phyloP scores from a whole-genome alignment of 2,888 invertebrate genomes.

The Keiferia lycopersicella region DNA sequence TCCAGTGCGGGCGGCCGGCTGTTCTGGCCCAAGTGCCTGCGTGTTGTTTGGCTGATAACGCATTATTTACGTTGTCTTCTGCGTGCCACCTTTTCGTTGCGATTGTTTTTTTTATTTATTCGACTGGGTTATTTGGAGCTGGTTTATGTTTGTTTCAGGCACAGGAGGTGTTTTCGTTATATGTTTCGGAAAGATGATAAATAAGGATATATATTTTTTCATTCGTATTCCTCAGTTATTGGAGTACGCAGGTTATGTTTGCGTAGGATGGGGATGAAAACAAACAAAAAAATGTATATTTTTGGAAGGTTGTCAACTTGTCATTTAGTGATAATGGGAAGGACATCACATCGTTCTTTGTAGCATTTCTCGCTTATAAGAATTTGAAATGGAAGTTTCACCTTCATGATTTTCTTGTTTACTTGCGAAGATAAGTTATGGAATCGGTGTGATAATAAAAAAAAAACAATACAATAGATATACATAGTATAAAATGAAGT shows the following conservation, averaged over 20 bases:
- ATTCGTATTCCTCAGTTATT: constrained; percentile 39
- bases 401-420: background rate
- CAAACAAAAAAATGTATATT: constrained; percentile 44
- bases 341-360: constrained; percentile 6
- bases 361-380: constrained; percentile 5
- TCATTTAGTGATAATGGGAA: constrained; percentile 19
- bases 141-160: constrained; percentile 33
- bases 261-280: constrained; percentile 39
- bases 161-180: constrained; percentile 40
- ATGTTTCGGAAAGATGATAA: constrained; percentile 21
- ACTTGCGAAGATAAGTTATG: background rate
- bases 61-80: constrained; percentile 62
- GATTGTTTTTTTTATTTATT: constrained; percentile 28
- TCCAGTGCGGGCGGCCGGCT: constrained; percentile 31
- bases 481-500: too few species aligned
- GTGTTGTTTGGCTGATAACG: constrained; percentile 46
- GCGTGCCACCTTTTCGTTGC: constrained; percentile 39
- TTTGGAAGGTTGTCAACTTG: constrained; percentile 59
- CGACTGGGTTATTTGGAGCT: constrained; percentile 21
- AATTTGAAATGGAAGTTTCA: constrained; percentile 11
- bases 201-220: constrained; percentile 27
- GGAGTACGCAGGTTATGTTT: constrained; percentile 40
- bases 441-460: background rate
- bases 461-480: background rate
- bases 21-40: constrained; percentile 20